phyloP scores from a whole-genome alignment of 2,888 invertebrate genomes.

The Eupithecia inturbata region DNA sequence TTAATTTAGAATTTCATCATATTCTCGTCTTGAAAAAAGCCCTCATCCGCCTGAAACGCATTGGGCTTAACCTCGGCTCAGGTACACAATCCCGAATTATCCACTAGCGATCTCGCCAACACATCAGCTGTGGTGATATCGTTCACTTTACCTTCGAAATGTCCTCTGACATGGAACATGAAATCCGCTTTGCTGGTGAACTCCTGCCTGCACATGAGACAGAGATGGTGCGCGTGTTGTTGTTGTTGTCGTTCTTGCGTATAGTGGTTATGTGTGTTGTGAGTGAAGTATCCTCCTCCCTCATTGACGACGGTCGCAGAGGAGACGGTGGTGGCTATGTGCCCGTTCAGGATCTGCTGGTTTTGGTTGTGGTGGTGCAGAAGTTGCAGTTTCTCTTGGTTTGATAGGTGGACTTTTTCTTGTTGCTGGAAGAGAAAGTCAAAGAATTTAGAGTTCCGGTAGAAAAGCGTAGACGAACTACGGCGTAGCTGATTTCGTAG shows the following conservation, averaged over 20 bases:
- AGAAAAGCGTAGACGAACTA: not conserved
- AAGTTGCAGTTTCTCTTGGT: conserved; percentile 78
- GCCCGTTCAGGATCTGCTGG: conserved; percentile 78
- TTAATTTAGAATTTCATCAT: conserved; percentile 71
- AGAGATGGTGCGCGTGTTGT: conserved; percentile 82
- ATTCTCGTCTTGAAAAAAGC: conserved; percentile 75
- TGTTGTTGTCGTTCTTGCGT: conserved; percentile 77
- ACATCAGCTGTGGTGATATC: conserved; percentile 82
- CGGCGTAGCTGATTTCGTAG: conserved; percentile 25
- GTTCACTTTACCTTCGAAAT: conserved; percentile 85
- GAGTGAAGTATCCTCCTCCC: conserved; percentile 75
- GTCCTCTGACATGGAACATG: conserved; percentile 88
- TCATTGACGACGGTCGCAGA: conserved; percentile 78
- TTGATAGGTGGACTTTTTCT: conserved; percentile 79
- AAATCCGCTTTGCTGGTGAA: conserved; percentile 87
- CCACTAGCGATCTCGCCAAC: conserved; percentile 79
- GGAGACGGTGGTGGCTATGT: conserved; percentile 75
- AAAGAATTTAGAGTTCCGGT: not conserved
- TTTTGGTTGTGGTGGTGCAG: conserved; percentile 81
- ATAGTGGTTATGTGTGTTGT: conserved; percentile 78
- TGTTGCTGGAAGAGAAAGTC: conserved; percentile 63
- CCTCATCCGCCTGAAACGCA: conserved; percentile 72
- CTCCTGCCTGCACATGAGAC: conserved; percentile 87
- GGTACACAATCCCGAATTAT: conserved; percentile 83
- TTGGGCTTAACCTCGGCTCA: conserved; percentile 78